Percentiles rank a stretch among this genome's conserved stretches.
Evolutionary conservation across 2,797 vertebrate species (phyloP).

Genomic region (Gymnocypris eckloni): DNA sequence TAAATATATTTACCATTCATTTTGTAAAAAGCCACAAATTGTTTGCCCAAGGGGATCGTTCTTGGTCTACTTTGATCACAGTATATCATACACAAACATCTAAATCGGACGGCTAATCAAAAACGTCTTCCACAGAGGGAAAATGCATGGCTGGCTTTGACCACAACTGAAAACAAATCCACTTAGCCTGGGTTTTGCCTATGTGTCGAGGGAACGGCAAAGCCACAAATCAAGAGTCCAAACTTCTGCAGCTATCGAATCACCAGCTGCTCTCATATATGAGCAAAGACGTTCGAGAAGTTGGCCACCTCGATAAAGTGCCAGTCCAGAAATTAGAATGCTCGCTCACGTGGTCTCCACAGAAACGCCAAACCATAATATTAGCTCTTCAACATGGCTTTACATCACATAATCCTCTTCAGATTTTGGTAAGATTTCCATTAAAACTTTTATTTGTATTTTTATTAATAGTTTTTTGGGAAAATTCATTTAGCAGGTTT

Average conservation of each 20-base stretch:
- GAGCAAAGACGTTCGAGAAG: slow-evolving; percentile 50
- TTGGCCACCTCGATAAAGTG: slow-evolving; percentile 51
- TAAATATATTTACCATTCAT: slow-evolving; percentile 64
- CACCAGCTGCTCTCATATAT: slow-evolving; percentile 62
- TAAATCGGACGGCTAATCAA: slow-evolving; percentile 67
- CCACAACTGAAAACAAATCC: slow-evolving; percentile 68
- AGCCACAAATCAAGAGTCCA: slow-evolving; percentile 66
- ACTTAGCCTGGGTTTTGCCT: slow-evolving; percentile 60
- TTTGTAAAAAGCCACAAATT: slow-evolving; percentile 54
- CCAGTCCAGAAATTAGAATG: slow-evolving; percentile 60
- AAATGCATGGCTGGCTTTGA: slow-evolving; percentile 40
- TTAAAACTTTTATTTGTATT: background rate
- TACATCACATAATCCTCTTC: slow-evolving; percentile 51
- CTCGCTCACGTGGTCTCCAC: slow-evolving; percentile 55
- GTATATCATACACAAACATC: slow-evolving; percentile 66
- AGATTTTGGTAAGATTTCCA: slow-evolving; percentile 29
- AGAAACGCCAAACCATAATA: slow-evolving; percentile 55
- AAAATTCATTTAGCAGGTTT: slow-evolving; percentile 7
- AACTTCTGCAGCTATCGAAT: slow-evolving; percentile 65
- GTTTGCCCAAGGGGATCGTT: slow-evolving; percentile 58
- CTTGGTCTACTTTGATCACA: slow-evolving; percentile 65
- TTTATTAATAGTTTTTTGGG: slow-evolving; percentile 19
- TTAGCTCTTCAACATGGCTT: slow-evolving; percentile 54
- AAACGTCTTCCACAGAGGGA: slow-evolving; percentile 57
- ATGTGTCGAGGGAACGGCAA: slow-evolving; percentile 61